phyloP scores from a whole-genome alignment of 2,797 vertebrate species.

The Steatocranus sp. region DNA sequence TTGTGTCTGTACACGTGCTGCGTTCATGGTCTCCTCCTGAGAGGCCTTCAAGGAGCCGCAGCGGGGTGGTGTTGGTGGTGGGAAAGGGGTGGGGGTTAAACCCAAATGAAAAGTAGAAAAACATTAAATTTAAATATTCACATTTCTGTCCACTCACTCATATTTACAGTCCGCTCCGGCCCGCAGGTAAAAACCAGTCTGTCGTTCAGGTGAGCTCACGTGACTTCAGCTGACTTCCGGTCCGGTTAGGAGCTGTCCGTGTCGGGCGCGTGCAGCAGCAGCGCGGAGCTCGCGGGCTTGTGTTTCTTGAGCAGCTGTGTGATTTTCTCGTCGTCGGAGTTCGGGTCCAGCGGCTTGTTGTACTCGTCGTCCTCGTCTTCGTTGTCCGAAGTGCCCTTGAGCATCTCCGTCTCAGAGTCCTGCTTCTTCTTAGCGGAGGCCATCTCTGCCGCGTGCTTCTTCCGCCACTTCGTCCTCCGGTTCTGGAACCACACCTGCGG shows the following conservation, averaged over 20 bases:
- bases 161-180: constrained; percentile 80
- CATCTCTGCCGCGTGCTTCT: constrained; percentile 97
- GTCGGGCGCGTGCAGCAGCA: constrained; percentile 84
- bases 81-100: neutral
- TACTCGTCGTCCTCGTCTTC: constrained; percentile 96
- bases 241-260: constrained; percentile 78
- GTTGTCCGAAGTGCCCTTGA: constrained; percentile 89
- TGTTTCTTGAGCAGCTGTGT: constrained; percentile 94
- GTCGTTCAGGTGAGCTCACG: neutral
- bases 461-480: constrained; percentile 94
- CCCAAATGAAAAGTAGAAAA: constrained; percentile 62
- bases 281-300: constrained; percentile 77
- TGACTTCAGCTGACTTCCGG: neutral
- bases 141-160: constrained; percentile 85
- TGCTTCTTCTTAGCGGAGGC: constrained; percentile 97
- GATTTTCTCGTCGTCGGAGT: constrained; percentile 97
- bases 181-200: neutral
- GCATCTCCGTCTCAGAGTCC: constrained; percentile 85
- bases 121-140: constrained; percentile 85
- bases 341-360: constrained; percentile 95
- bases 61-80: neutral
- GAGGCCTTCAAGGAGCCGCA: neutral
- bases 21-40: neutral
- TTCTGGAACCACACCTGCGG: constrained; percentile 97
- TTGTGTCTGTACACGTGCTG: neutral